A percentile compares a stretch with the other conserved stretches of the same genome.
These are phyloP conservation scores for Potorous gilbertii DNA, from an alignment of 2,797 vertebrate species.

Conservation along the genomic window DNA sequence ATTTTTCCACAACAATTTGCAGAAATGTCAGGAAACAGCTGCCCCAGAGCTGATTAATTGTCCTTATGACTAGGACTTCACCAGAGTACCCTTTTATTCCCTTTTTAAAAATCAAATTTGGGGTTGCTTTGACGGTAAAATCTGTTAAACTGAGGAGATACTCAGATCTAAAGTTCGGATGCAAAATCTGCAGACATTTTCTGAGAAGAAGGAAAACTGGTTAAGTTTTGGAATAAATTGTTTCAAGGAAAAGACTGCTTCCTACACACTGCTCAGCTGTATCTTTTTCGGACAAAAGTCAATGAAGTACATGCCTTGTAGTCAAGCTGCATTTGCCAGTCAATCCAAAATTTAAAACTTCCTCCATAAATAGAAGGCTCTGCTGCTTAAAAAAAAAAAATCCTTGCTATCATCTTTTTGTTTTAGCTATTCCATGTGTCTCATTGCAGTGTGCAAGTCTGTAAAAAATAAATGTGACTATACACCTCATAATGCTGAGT, in stretches of 20 bases:
- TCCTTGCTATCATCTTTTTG: conserved; percentile 62
- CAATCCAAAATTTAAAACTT: conserved; percentile 79
- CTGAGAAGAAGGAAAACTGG: conserved; percentile 78
- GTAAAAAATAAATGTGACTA: conserved; percentile 80
- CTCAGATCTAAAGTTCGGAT: conserved; percentile 63
- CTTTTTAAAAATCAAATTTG: conserved; percentile 72
- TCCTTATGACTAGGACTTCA: conserved; percentile 82
- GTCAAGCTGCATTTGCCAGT: conserved; percentile 84
- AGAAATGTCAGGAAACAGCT: conserved; percentile 92
- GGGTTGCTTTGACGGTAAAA: conserved; percentile 50
- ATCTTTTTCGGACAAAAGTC: conserved; percentile 85
- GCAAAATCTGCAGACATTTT: conserved; percentile 67
- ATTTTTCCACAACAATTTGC: conserved; percentile 94
- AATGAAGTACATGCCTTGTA: conserved; percentile 83
- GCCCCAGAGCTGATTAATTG: conserved; percentile 87
- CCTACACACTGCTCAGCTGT: conserved; percentile 85
- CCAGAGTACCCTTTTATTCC: conserved; percentile 69
- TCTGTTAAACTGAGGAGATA: conserved; percentile 63
- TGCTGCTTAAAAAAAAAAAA: conserved; percentile 73
- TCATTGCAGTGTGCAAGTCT: conserved; percentile 76
- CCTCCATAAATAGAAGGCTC: conserved; percentile 71
- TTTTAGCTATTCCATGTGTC: conserved; percentile 74
- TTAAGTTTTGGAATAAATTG: conserved; percentile 80
- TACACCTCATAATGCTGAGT: conserved; percentile 78
- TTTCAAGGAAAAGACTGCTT: conserved; percentile 86